These are phyloP conservation scores for Neolamprologus fasciatus DNA, from an alignment of 2,113 vertebrate species.

Conservation along the genomic window DNA sequence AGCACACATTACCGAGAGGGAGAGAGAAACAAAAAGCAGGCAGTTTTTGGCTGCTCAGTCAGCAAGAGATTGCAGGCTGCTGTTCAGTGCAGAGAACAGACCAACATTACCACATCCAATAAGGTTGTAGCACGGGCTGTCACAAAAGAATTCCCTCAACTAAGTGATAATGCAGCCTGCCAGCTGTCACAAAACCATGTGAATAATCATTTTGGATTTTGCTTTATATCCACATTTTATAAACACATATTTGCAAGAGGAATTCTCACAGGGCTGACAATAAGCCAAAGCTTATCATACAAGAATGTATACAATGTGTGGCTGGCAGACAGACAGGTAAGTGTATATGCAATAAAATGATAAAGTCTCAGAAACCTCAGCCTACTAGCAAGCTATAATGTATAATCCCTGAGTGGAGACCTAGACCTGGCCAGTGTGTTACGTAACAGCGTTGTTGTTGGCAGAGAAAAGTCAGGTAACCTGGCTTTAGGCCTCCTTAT, in stretches of 20 bases:
- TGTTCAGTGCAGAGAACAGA: conserved; percentile 39
- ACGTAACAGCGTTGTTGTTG: conserved; percentile 37
- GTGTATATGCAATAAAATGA: conserved; percentile 16
- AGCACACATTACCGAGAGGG: conserved; percentile 42
- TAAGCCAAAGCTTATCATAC: background rate
- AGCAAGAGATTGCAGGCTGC: conserved; percentile 62
- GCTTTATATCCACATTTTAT: background rate
- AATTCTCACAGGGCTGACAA: background rate
- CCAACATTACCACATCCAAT: conserved; percentile 47
- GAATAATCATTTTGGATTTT: background rate
- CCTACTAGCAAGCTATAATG: background rate
- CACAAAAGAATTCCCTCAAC: conserved; percentile 52
- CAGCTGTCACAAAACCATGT: background rate
- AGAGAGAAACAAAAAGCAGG: conserved; percentile 65
- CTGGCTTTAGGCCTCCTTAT: background rate
- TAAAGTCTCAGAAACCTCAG: background rate
- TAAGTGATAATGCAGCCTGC: background rate
- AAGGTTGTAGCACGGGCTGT: conserved; percentile 32
- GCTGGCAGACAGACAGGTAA: background rate
- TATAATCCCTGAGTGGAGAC: background rate
- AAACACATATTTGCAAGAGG: background rate
- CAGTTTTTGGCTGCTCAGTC: conserved; percentile 67
- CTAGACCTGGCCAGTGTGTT: conserved; percentile 15
- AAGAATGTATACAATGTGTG: background rate
- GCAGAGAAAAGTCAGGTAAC: conserved; percentile 34